Conservation (phyloP, 1,140 invertebrate genomes). For the Archegozetes longisetosus region DNA sequence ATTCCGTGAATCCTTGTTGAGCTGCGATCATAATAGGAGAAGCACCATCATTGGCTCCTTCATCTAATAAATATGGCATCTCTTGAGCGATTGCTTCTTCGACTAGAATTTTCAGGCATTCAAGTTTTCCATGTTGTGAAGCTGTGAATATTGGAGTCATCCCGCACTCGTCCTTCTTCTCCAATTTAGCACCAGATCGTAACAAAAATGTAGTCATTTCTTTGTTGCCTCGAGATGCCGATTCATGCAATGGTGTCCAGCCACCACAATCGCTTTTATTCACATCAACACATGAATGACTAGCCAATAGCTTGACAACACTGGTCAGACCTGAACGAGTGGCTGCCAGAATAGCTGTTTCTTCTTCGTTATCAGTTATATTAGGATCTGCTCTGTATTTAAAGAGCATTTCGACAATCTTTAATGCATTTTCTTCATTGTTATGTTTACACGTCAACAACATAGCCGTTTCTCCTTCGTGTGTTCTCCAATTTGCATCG, state of each 20-base stretch:
- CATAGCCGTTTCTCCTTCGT: conserved; percentile 29
- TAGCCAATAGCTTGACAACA: conserved; percentile 14
- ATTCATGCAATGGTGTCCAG: conserved; percentile 26
- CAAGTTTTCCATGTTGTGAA: conserved; percentile 26
- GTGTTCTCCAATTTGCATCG: conserved; percentile 28
- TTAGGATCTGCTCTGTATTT: conserved; percentile 24
- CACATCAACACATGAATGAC: conserved; percentile 21
- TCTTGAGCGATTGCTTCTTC: conserved; percentile 21
- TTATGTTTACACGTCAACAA: conserved; percentile 25
- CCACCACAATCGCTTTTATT: conserved; percentile 24
- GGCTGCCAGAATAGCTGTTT: conserved; percentile 18
- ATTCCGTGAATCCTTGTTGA: conserved; percentile 27
- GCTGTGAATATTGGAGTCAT: conserved; percentile 30
- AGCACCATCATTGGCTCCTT: conserved; percentile 27
- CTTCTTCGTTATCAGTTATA: conserved; percentile 20
- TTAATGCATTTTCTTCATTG: conserved; percentile 2
- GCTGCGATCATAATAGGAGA: conserved; percentile 30
- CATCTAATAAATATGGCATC: conserved; percentile 24
- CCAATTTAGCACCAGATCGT: conserved; percentile 25
- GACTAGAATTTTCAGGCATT: conserved; percentile 25
- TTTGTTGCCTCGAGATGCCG: conserved; percentile 21
- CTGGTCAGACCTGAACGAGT: neutral
- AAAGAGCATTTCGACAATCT: conserved; percentile 25
- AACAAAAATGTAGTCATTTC: conserved; percentile 23
- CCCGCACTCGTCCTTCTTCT: conserved; percentile 25